phyloP scores from a whole-genome alignment of 2,113 vertebrate species.

The Sphyrna mokarran region DNA sequence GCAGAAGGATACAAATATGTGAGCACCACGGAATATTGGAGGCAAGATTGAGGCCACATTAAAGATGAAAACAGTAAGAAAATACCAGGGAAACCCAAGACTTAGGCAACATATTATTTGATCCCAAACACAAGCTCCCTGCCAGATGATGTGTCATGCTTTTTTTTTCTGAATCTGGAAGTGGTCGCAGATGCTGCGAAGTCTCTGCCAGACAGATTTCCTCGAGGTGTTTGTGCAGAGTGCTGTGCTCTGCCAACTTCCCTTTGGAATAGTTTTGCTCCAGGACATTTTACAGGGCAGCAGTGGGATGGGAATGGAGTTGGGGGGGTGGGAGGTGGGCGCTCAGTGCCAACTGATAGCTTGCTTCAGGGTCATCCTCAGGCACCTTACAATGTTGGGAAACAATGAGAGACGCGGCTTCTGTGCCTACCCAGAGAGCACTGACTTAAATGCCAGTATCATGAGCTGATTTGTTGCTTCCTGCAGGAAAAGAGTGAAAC shows the following conservation, averaged over 20 bases:
- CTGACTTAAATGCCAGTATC: neutral
- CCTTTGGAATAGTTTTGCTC: neutral
- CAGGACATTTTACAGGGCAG: neutral
- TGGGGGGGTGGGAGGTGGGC: no score
- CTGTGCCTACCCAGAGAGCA: neutral
- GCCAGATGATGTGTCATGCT: slow-evolving; percentile 10
- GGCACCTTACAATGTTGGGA: neutral
- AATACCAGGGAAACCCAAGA: slow-evolving; percentile 12
- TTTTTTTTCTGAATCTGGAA: slow-evolving; percentile 5
- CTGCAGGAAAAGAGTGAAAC: neutral
- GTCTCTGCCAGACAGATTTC: slow-evolving; percentile 19
- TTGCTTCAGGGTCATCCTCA: neutral
- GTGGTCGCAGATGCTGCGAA: neutral
- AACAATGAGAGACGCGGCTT: neutral
- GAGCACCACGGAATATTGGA: neutral
- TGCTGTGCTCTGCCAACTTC: neutral
- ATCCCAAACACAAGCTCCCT: slow-evolving; percentile 23
- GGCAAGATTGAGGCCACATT: neutral
- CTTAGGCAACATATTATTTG: neutral
- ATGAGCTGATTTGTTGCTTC: neutral
- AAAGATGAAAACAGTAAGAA: neutral
- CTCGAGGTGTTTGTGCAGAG: neutral
- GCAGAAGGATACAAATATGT: neutral
- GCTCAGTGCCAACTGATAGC: neutral
- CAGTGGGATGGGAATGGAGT: no score